These are phyloP conservation scores for Macroteleia sp. DNA, from an alignment of 2,888 invertebrate genomes.

Conservation along the genomic window DNA sequence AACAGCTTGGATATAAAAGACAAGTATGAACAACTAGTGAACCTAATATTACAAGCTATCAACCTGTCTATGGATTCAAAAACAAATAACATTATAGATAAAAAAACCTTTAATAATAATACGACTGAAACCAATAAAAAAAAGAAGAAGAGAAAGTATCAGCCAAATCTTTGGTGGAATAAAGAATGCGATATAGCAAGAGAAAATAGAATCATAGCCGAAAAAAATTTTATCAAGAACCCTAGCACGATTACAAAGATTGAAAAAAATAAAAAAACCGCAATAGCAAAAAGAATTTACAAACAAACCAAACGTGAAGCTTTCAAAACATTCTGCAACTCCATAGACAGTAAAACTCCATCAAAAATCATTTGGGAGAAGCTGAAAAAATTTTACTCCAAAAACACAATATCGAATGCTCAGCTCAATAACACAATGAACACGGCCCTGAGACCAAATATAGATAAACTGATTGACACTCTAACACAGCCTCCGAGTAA, in stretches of 20 bases:
- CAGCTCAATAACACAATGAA: background rate
- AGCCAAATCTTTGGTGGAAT: background rate
- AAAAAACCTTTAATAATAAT: no score
- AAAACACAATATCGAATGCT: background rate
- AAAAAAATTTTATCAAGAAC: background rate
- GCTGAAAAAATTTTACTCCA: constrained; percentile 28
- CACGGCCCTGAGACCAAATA: background rate
- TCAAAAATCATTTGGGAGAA: constrained; percentile 19
- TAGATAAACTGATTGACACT: background rate
- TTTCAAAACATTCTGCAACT: constrained; percentile 1
- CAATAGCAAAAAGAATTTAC: background rate
- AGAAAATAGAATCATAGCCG: background rate
- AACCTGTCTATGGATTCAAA: no score
- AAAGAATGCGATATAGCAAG: background rate
- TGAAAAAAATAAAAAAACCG: background rate
- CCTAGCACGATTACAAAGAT: background rate
- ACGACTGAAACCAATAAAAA: no score
- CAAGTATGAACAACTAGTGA: no score
- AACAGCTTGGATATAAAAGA: no score
- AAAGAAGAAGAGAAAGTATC: no score
- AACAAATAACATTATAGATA: no score
- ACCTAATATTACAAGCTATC: no score
- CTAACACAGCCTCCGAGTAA: background rate
- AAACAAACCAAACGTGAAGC: background rate
- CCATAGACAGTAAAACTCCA: background rate